These are phyloP conservation scores for Strigamia crassipes DNA, from an alignment of 2,888 invertebrate genomes.

Conservation along the genomic window DNA sequence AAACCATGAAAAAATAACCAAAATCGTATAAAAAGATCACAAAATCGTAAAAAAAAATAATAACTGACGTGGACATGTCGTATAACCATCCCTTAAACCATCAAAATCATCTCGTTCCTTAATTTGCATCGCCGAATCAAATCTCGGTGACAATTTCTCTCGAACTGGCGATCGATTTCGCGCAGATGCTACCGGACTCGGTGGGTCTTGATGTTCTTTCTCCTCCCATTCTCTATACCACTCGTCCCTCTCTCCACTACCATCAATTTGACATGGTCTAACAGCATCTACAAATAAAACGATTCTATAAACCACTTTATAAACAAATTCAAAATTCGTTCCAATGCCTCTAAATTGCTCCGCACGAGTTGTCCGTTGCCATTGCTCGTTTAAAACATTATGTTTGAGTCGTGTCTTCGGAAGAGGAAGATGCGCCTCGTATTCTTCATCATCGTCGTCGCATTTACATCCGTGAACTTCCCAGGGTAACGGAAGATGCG, in stretches of 20 bases:
- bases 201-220: slow-evolving; percentile 13
- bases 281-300: background rate
- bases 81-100: too few species aligned
- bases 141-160: background rate
- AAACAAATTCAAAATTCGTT: too few species aligned
- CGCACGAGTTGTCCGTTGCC: background rate
- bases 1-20: too few species aligned
- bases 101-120: background rate
- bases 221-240: slow-evolving; percentile 37
- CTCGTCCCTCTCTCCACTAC: background rate
- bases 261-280: background rate
- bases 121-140: too few species aligned
- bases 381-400: slow-evolving; percentile 21
- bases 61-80: too few species aligned
- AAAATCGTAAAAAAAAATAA: too few species aligned
- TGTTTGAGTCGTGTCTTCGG: slow-evolving; percentile 27
- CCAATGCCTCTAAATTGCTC: background rate
- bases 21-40: too few species aligned
- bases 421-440: background rate
- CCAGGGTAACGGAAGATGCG: slow-evolving; percentile 43
- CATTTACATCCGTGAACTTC: slow-evolving; percentile 39
- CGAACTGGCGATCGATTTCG: background rate
- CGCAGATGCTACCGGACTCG: background rate
- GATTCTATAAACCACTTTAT: too few species aligned
- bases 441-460: slow-evolving; percentile 31